Evolutionary conservation across 2,797 vertebrate genomes (phyloP).

Genomic region (Enteromius radiatus): DNA sequence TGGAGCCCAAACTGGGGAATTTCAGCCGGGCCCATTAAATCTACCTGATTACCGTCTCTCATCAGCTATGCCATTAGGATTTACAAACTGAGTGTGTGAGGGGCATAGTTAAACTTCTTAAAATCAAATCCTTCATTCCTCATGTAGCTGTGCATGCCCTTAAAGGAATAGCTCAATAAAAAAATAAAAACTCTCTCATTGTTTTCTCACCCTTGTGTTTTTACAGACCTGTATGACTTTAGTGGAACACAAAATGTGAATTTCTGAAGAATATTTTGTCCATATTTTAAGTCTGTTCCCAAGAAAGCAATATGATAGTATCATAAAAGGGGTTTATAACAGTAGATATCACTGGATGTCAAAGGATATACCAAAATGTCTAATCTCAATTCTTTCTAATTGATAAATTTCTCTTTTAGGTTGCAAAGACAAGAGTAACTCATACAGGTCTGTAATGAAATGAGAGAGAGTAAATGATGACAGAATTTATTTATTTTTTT

Average conservation of each 20-base stretch:
- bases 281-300: neutral
- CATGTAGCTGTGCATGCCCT: constrained; percentile 23
- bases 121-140: constrained; percentile 19
- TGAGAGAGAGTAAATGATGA: neutral
- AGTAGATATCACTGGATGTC: neutral
- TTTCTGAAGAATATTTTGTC: neutral
- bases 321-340: neutral
- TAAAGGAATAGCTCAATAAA: neutral
- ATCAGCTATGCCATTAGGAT: constrained; percentile 26
- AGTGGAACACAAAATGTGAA: neutral
- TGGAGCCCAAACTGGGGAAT: constrained; percentile 43
- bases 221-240: neutral
- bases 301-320: neutral
- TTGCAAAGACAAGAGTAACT: neutral
- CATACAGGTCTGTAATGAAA: neutral
- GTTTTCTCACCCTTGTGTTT: neutral
- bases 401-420: neutral
- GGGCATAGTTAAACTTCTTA: constrained; percentile 26
- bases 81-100: constrained; percentile 25
- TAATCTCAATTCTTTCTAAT: neutral
- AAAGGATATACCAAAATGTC: too few relatives aligned
- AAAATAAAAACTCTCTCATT: neutral
- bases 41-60: constrained; percentile 40
- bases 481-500: fast-evolving
- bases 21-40: constrained; percentile 41